A percentile compares a stretch with the other conserved stretches of the same genome.
Conservation (phyloP, 1,140 invertebrate species). For the Alviniconcha marisindica region DNA sequence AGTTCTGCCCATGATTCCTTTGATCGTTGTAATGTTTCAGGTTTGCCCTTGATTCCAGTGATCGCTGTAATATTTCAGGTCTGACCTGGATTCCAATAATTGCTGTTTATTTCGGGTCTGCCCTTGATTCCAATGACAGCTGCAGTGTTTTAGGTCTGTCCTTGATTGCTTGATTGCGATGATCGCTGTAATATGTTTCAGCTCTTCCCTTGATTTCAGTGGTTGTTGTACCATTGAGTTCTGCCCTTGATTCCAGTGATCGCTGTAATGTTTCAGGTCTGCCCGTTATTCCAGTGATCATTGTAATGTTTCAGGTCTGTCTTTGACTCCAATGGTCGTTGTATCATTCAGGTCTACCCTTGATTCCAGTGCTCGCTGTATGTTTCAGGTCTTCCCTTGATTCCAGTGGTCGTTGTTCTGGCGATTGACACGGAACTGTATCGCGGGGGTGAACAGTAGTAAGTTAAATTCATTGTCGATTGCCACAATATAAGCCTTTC, state of each 20-base stretch:
- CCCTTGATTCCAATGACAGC: constrained; percentile 66
- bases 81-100: neutral
- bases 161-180: too few relatives aligned
- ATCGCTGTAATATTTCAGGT: constrained; percentile 52
- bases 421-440: constrained; percentile 64
- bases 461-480: too few relatives aligned
- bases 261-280: constrained; percentile 56
- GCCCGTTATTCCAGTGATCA: constrained; percentile 65
- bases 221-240: constrained; percentile 49
- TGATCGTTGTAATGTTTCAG: constrained; percentile 55
- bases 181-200: too few relatives aligned
- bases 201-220: constrained; percentile 67
- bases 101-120: constrained; percentile 55
- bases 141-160: neutral
- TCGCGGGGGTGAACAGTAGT: constrained; percentile 62
- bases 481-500: too few relatives aligned
- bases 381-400: constrained; percentile 61
- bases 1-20: neutral
- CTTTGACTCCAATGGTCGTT: constrained; percentile 63
- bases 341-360: constrained; percentile 28
- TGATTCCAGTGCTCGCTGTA: too few relatives aligned
- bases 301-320: constrained; percentile 58
- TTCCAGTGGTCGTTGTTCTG: constrained; percentile 63
- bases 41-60: constrained; percentile 65
- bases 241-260: neutral